Conservation (phyloP, 2,797 vertebrate genomes). For the Falco biarmicus region DNA sequence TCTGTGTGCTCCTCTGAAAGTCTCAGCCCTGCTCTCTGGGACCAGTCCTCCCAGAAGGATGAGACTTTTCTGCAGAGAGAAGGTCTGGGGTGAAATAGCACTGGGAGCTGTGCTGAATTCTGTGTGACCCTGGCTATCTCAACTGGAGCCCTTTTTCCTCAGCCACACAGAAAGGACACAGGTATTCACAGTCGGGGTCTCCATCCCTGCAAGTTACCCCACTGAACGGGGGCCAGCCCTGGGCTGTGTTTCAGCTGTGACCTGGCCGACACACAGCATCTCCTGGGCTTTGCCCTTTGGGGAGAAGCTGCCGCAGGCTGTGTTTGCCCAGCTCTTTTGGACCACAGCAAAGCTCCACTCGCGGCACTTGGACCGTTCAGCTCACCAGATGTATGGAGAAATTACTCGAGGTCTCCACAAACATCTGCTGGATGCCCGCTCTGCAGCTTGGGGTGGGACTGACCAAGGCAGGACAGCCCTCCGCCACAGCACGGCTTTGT, state of each 20-base stretch:
- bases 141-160: background rate
- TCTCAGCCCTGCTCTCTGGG: background rate
- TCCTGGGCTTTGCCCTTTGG: background rate
- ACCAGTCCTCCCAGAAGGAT: too few species aligned
- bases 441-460: rapidly evolving
- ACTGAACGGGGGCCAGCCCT: background rate
- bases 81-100: background rate
- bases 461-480: background rate
- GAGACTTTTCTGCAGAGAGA: background rate
- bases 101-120: background rate
- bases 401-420: rapidly evolving
- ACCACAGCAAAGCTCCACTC: rapidly evolving
- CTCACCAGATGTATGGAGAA: background rate
- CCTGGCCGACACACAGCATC: rapidly evolving
- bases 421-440: rapidly evolving
- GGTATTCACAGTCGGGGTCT: too few species aligned
- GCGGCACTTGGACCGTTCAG: rapidly evolving
- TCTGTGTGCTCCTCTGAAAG: background rate
- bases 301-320: background rate
- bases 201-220: background rate
- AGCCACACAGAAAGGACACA: background rate
- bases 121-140: background rate
- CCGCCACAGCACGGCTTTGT: background rate
- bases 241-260: background rate
- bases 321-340: background rate